These are phyloP conservation scores for Trichonephila clavata DNA, from an alignment of 1,140 invertebrate genomes.

Conservation along the genomic window DNA sequence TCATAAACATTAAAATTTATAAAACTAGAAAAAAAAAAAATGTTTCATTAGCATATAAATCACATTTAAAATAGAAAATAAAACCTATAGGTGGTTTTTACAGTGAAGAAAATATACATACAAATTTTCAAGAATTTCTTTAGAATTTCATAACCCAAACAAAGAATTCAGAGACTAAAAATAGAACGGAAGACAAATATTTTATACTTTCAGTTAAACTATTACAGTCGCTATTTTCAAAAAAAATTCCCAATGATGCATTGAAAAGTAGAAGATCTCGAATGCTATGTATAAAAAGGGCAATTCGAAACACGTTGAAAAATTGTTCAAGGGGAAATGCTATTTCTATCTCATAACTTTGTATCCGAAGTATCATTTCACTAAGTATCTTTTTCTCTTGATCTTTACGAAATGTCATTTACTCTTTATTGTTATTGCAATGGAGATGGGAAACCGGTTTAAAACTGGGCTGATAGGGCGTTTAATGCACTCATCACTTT, in stretches of 20 bases:
- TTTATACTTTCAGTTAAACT: constrained; percentile 40
- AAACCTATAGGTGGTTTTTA: too few species aligned
- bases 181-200: constrained; percentile 27
- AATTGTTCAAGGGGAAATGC: neutral
- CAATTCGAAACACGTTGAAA: constrained; percentile 45
- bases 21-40: too few species aligned
- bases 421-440: constrained; percentile 44
- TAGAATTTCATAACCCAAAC: neutral
- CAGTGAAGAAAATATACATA: too few species aligned
- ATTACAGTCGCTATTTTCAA: constrained; percentile 25
- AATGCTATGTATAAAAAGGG: constrained; percentile 34
- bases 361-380: constrained; percentile 54
- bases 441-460: neutral
- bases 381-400: constrained; percentile 2
- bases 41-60: too few species aligned
- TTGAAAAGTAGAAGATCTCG: constrained; percentile 32
- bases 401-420: neutral
- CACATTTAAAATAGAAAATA: too few species aligned
- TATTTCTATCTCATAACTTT: constrained; percentile 25
- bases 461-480: constrained; percentile 9
- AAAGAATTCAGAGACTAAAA: constrained; percentile 29
- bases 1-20: too few species aligned
- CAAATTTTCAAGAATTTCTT: constrained; percentile 24
- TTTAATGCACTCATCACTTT: constrained; percentile 34
- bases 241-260: constrained; percentile 32